A percentile compares a stretch with the other conserved stretches of the same genome.
These are phyloP conservation scores for Acanthococcus lagerstroemiae DNA, from an alignment of 2,888 invertebrate species.

Conservation along the genomic window DNA sequence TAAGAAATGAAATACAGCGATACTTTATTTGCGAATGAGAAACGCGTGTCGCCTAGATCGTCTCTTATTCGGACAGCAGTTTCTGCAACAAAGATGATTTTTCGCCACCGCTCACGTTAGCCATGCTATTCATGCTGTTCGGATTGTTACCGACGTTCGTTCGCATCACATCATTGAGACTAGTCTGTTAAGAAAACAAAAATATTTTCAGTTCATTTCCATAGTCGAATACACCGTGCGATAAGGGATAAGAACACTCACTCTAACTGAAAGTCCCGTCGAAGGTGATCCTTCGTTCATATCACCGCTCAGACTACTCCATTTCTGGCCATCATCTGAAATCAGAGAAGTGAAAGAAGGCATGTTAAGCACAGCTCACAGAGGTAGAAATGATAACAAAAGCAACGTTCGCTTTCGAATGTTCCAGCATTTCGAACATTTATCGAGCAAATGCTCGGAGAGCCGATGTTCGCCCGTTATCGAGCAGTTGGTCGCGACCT, in stretches of 20 bases:
- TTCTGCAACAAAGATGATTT: constrained; percentile 74
- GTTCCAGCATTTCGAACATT: no score
- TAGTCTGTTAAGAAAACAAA: constrained; percentile 1
- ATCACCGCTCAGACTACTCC: constrained; percentile 15
- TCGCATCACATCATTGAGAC: constrained; percentile 37
- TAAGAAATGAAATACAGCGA: no score
- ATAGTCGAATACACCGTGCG: background rate
- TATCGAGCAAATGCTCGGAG: no score
- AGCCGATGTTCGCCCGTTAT: no score
- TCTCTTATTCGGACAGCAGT: constrained; percentile 69
- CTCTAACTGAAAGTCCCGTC: constrained; percentile 19
- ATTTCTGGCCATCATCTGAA: constrained; percentile 25
- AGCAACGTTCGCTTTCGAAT: no score
- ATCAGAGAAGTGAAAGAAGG: constrained; percentile 6
- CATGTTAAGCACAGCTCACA: background rate
- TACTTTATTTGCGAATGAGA: no score
- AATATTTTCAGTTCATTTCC: background rate
- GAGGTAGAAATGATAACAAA: no score
- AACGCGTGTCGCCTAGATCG: no score
- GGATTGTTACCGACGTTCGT: constrained; percentile 1
- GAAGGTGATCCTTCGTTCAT: constrained; percentile 10
- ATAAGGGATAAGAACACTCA: constrained; percentile 2
- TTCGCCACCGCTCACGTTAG: constrained; percentile 39
- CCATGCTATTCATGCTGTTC: constrained; percentile 52
- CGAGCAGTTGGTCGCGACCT: no score